These are phyloP conservation scores for Cryptotis parvus DNA, from an alignment of 2,113 vertebrate species.

Conservation along the genomic window DNA sequence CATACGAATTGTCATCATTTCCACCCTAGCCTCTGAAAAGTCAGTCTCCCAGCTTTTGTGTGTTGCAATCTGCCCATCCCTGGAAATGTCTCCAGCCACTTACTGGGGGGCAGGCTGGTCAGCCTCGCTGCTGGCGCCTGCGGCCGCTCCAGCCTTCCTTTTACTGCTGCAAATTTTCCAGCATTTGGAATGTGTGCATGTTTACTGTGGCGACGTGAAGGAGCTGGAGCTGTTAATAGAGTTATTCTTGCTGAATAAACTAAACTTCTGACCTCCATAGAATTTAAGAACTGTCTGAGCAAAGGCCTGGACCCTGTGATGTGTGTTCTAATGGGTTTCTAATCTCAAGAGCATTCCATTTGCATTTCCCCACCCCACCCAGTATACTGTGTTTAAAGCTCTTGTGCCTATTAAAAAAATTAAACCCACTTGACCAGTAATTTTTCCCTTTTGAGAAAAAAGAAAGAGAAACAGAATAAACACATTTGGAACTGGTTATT, in stretches of 20 bases:
- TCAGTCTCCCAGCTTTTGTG: conserved; percentile 62
- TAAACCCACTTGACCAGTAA: conserved; percentile 66
- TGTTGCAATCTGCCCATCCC: conserved; percentile 57
- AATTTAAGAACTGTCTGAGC: conserved; percentile 81
- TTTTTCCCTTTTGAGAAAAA: conserved; percentile 67
- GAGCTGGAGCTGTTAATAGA: conserved; percentile 84
- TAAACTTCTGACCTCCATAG: conserved; percentile 84
- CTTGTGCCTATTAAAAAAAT: conserved; percentile 77
- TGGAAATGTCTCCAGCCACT: conserved; percentile 63
- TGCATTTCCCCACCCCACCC: conserved; percentile 42
- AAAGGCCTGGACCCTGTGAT: conserved; percentile 64
- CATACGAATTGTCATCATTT: conserved; percentile 69
- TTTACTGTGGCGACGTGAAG: conserved; percentile 82
- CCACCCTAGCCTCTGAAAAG: conserved; percentile 71
- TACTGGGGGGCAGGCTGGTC: conserved; percentile 54
- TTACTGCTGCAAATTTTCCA: conserved; percentile 72
- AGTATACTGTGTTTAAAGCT: conserved; percentile 57
- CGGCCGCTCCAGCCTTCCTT: conserved; percentile 41
- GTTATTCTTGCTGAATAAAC: conserved; percentile 86
- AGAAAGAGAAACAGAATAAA: conserved; percentile 41
- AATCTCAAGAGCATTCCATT: conserved; percentile 72
- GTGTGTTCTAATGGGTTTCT: conserved; percentile 66
- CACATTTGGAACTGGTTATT: conserved; percentile 9
- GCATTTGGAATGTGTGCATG: conserved; percentile 75
- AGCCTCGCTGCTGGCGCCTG: conserved; percentile 52